These are phyloP conservation scores for Galeopsomyia nigrocyanea DNA, from an alignment of 2,888 invertebrate species.

Conservation along the genomic window DNA sequence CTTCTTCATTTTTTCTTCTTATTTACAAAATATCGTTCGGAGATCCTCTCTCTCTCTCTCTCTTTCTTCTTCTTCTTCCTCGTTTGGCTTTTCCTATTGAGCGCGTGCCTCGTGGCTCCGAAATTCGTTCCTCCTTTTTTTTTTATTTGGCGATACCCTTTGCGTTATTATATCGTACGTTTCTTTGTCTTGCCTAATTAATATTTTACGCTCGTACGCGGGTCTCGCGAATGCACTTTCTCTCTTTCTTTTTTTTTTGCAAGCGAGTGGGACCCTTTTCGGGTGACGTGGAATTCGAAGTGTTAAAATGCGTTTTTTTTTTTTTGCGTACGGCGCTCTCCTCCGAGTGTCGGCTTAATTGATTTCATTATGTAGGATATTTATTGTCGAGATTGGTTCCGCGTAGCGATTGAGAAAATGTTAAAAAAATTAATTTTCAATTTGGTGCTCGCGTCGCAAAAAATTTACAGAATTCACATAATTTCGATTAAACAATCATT, in stretches of 20 bases:
- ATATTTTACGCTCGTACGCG: conserved; percentile 40
- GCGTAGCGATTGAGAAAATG: too few species aligned
- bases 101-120: not conserved
- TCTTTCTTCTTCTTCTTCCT: conserved; percentile 25
- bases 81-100: not conserved
- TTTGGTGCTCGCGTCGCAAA: too few species aligned
- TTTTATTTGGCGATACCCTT: not conserved
- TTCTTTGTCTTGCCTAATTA: conserved; percentile 42
- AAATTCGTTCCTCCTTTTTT: not conserved
- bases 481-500: too few species aligned
- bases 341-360: conserved; percentile 8
- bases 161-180: not conserved
- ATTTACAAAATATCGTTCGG: conserved; percentile 44
- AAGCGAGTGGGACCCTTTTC: conserved; percentile 9
- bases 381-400: too few species aligned
- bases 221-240: not conserved
- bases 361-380: conserved; percentile 18
- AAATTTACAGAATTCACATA: too few species aligned
- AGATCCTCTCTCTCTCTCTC: conserved; percentile 48
- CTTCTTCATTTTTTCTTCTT: conserved; percentile 48
- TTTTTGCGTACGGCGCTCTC: not conserved
- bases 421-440: too few species aligned
- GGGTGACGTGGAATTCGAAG: conserved; percentile 17
- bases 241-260: conserved; percentile 23
- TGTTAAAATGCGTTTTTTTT: conserved; percentile 17